phyloP scores from a whole-genome alignment of 1,140 invertebrate genomes.

The Pseudomyrmex cubaensis region DNA sequence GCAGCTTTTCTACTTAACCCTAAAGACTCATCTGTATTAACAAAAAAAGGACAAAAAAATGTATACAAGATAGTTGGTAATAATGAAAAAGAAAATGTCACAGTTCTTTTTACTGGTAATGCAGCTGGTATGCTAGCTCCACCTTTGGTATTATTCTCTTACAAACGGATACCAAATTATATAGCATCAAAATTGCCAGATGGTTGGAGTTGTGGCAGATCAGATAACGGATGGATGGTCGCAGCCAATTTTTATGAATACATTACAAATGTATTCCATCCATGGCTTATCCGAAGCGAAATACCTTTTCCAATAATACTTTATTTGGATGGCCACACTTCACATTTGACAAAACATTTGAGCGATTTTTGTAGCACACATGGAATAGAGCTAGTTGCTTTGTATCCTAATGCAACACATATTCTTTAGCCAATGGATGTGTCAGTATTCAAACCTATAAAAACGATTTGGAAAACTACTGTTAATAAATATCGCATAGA shows the following conservation, averaged over 20 bases:
- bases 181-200: neutral
- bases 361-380: neutral
- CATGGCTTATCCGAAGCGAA: neutral
- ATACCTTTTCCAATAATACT: neutral
- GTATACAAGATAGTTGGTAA: neutral
- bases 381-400: neutral
- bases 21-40: neutral
- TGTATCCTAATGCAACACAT: neutral
- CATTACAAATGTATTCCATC: neutral
- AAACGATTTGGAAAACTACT: neutral
- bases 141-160: neutral
- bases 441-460: neutral
- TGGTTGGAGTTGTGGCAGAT: neutral
- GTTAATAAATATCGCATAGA: neutral
- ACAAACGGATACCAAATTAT: neutral
- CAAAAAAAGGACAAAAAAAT: neutral
- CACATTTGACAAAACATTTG: neutral
- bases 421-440: neutral
- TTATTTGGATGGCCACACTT: neutral
- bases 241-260: neutral
- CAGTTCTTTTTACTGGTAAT: neutral
- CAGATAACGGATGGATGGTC: neutral
- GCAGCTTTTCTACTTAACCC: neutral
- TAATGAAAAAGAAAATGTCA: conserved; percentile 10
- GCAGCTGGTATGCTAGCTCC: no score